phyloP scores from a whole-genome alignment of 2,888 invertebrate genomes.

The Argyresthia albistria region DNA sequence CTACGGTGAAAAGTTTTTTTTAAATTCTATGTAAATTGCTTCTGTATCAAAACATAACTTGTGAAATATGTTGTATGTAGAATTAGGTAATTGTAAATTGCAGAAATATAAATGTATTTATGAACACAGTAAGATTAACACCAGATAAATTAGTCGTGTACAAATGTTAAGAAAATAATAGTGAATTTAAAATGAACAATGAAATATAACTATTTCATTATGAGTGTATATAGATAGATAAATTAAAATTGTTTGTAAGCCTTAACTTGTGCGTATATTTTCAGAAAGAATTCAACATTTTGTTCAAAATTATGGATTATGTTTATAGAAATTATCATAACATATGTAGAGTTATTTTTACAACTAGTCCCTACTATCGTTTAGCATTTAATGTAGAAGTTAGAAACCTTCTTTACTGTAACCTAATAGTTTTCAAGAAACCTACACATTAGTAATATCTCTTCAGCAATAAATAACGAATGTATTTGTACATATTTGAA shows the following conservation, averaged over 20 bases:
- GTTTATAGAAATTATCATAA: constrained; percentile 31
- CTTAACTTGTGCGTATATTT: neutral
- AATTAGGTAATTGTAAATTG: constrained; percentile 61
- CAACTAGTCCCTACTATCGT: constrained; percentile 62
- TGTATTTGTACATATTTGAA: constrained; percentile 61
- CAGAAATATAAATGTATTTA: constrained; percentile 63
- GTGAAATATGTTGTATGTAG: constrained; percentile 39
- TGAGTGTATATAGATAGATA: neutral
- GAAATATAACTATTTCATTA: constrained; percentile 18
- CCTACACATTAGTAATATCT: constrained; percentile 48
- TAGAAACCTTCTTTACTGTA: constrained; percentile 45
- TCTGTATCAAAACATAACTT: constrained; percentile 44
- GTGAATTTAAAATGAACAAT: constrained; percentile 32
- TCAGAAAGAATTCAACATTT: neutral
- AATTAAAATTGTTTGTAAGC: neutral
- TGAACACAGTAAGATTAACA: constrained; percentile 69
- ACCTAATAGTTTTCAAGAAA: constrained; percentile 31
- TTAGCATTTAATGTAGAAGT: constrained; percentile 49
- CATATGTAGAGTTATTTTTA: constrained; percentile 58
- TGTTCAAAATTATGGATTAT: constrained; percentile 12
- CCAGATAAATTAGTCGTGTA: constrained; percentile 66
- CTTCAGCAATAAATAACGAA: constrained; percentile 65
- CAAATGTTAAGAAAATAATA: constrained; percentile 56
- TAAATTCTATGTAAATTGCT: constrained; percentile 42
- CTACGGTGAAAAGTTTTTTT: constrained; percentile 39